Conservation (phyloP, 2,797 vertebrate genomes). For the Sebastes variabilis region DNA sequence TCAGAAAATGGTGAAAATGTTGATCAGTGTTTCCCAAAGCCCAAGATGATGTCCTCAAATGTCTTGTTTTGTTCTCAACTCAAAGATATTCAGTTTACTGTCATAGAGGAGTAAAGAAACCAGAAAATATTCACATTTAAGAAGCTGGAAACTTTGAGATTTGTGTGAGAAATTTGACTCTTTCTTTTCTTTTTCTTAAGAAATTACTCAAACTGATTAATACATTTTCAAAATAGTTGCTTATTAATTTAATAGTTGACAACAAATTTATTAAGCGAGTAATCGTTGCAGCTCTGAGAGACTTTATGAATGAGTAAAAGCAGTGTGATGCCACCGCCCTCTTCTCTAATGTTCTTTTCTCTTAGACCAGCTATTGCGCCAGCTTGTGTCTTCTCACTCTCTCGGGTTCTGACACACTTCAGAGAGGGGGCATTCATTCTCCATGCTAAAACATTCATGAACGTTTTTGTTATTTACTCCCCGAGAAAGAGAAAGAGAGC, state of each 20-base stretch:
- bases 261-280: accelerated
- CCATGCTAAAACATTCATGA: constrained; percentile 75
- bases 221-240: accelerated
- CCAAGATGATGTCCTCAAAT: too few relatives aligned
- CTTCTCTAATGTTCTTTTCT: constrained; percentile 15
- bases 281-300: too few relatives aligned
- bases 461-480: constrained; percentile 65
- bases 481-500: constrained; percentile 19
- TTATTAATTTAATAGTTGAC: accelerated
- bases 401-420: constrained; percentile 66
- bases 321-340: neutral
- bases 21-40: too few relatives aligned
- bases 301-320: constrained; percentile 25
- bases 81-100: too few relatives aligned
- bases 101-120: too few relatives aligned
- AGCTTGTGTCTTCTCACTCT: constrained; percentile 45
- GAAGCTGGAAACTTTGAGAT: too few relatives aligned
- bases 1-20: too few relatives aligned
- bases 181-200: accelerated
- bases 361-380: neutral
- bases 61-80: too few relatives aligned
- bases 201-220: too few relatives aligned
- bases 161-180: too few relatives aligned
- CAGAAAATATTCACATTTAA: too few relatives aligned
- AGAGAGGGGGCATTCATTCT: constrained; percentile 52